Evolutionary conservation across 2,113 vertebrate species (phyloP), one percentile per base, ranked within the genome.

Genomic region (Plecotus auritus): DNA sequence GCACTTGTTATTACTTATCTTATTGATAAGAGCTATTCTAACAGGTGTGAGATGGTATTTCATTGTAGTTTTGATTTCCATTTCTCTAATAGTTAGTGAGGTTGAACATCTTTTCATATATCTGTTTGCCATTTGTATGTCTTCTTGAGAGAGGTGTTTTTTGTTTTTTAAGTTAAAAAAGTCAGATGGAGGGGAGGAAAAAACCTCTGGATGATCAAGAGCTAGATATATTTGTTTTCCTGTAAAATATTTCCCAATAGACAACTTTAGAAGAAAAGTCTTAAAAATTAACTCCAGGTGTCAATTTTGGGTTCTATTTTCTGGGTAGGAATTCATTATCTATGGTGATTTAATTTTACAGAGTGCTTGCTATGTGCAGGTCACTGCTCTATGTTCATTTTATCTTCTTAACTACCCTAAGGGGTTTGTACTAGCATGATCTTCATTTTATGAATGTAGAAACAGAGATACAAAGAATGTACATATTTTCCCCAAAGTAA

Each of bases 281-380:
- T 94, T 93, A 20, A 74, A 88, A 92, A 83, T 89, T 78, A 91
- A 69, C 32, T 81, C 40, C 74, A 93, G 67, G 59, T 91, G 42
- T 90, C 73, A 94, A n/a, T 54, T 64, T 90, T 88, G 66, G 61
- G n/a, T 78, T 94, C 1, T 47, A 61, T 73, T 86, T 88, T 93
- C 54, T 93, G 54, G 17, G 30, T 56, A 70, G 42, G 17, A 80
- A 59, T 94, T 78, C 47, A 92, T 96, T 94, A 66, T 94, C 89
- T 56, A 28, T 30, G n/a, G 28, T 69, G 7, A 82, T 93, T 85
- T 91, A 42, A 90, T 85, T 83, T 93, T 91, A 66, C 16, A 51
- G 49, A 64, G n/a, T 78, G 7, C 47, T 93, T 80, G 32, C 74
- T 77, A 9, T 40, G 5, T 67, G 12, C 72, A 93, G 67, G 26